These are phyloP conservation scores for Pogonocherus hispidulus DNA, from an alignment of 2,888 invertebrate species.

Conservation along the genomic window DNA sequence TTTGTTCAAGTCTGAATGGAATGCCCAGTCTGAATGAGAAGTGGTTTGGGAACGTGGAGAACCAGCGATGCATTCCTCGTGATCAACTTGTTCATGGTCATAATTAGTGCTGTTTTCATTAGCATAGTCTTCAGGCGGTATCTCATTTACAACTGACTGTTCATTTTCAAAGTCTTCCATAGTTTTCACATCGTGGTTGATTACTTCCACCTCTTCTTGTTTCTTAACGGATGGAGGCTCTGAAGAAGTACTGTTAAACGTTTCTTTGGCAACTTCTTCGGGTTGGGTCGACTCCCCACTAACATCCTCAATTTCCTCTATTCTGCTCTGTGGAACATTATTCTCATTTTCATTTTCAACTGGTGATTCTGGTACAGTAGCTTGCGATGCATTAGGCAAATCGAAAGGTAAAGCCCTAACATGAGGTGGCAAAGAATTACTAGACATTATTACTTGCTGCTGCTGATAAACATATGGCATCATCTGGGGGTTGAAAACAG, in stretches of 20 bases:
- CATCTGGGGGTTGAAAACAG: constrained; percentile 70
- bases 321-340: constrained; percentile 29
- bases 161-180: constrained; percentile 44
- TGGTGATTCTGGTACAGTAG: constrained; percentile 32
- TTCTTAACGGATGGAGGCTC: constrained; percentile 27
- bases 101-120: constrained; percentile 17
- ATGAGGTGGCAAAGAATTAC: constrained; percentile 65
- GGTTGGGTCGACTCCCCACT: constrained; percentile 9
- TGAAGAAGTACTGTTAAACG: background rate
- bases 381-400: constrained; percentile 48
- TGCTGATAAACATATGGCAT: constrained; percentile 73
- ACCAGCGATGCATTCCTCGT: constrained; percentile 45
- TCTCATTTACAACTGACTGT: constrained; percentile 35
- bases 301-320: constrained; percentile 57
- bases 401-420: constrained; percentile 60
- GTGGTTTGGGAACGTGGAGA: constrained; percentile 47
- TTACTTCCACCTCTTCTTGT: constrained; percentile 20
- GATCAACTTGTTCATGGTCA: constrained; percentile 43
- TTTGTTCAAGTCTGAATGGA: constrained; percentile 63
- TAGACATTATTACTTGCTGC: constrained; percentile 71
- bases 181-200: constrained; percentile 36
- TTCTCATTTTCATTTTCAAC: constrained; percentile 31
- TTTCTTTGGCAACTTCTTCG: constrained; percentile 27
- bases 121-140: constrained; percentile 31
- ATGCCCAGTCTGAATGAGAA: constrained; percentile 47